Percentiles rank a stretch among this genome's conserved stretches.
Evolutionary conservation across 2,797 vertebrate species (phyloP).

Genomic region (Schizopygopsis malacanthus): DNA sequence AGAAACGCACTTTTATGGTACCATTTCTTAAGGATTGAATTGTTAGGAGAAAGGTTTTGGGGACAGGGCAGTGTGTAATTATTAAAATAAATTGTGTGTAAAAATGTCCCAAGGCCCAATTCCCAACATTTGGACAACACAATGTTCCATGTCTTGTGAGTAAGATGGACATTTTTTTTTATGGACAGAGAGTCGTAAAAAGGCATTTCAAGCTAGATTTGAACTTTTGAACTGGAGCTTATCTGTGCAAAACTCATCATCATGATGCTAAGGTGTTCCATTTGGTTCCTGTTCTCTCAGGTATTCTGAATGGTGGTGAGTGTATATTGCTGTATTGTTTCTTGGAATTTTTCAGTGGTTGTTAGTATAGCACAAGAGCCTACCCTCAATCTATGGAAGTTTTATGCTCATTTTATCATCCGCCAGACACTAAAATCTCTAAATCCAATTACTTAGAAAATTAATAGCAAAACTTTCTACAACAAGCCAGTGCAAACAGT

Average conservation of each 20-base stretch:
- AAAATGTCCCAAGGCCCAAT: constrained; percentile 55
- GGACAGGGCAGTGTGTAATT: constrained; percentile 63
- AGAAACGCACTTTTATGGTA: constrained; percentile 23
- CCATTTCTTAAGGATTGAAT: constrained; percentile 6
- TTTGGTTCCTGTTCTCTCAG: background rate
- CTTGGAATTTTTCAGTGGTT: background rate
- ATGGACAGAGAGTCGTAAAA: background rate
- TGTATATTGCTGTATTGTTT: background rate
- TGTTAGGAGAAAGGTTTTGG: background rate
- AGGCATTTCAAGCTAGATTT: constrained; percentile 3
- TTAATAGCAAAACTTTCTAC: background rate
- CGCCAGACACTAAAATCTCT: background rate
- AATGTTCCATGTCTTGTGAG: constrained; percentile 19
- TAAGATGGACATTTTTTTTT: background rate
- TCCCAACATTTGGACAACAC: constrained; percentile 36
- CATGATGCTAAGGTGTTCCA: background rate
- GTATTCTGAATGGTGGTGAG: background rate
- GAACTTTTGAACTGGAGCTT: background rate
- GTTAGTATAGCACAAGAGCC: background rate
- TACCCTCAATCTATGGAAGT: background rate
- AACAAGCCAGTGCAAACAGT: background rate
- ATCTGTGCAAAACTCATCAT: background rate
- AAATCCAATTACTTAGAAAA: constrained; percentile 17
- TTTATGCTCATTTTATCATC: background rate
- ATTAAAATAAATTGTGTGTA: constrained; percentile 65